A percentile compares a stretch with the other conserved stretches of the same genome.
These are phyloP conservation scores for Salticus scenicus DNA, from an alignment of 2,888 invertebrate genomes.

Conservation along the genomic window DNA sequence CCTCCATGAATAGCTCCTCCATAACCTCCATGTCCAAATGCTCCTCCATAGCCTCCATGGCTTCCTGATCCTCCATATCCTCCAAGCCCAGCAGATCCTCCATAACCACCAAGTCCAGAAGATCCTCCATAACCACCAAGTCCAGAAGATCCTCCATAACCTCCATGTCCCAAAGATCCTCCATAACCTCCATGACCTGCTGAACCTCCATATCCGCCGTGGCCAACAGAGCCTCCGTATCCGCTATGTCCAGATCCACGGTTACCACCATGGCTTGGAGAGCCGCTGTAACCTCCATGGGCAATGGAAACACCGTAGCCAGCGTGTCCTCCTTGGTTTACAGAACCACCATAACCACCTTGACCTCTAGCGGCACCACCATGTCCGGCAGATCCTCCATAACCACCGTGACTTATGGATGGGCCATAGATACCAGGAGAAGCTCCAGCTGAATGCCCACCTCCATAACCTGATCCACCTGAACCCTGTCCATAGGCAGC, in stretches of 20 bases:
- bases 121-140: background rate
- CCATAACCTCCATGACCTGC: slow-evolving; percentile 10
- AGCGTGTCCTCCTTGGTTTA: background rate
- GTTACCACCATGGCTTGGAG: background rate
- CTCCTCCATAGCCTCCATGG: background rate
- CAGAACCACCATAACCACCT: too few relatives aligned
- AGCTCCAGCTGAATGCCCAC: background rate
- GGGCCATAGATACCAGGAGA: background rate
- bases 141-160: background rate
- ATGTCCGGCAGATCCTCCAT: background rate
- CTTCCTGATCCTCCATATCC: background rate
- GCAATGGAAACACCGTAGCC: background rate
- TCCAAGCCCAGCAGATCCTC: background rate
- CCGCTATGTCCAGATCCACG: background rate
- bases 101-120: background rate
- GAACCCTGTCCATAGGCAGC: background rate
- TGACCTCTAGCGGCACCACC: background rate
- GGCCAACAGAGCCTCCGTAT: background rate
- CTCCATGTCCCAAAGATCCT: background rate
- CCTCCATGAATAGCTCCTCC: background rate
- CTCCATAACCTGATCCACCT: background rate
- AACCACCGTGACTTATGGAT: slow-evolving; percentile 3
- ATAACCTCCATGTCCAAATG: background rate
- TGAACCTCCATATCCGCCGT: too few relatives aligned
- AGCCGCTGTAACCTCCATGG: slow-evolving; percentile 6